Evolutionary conservation across 2,113 vertebrate genomes (phyloP).

Genomic region (Erythrocercus mccallii): DNA sequence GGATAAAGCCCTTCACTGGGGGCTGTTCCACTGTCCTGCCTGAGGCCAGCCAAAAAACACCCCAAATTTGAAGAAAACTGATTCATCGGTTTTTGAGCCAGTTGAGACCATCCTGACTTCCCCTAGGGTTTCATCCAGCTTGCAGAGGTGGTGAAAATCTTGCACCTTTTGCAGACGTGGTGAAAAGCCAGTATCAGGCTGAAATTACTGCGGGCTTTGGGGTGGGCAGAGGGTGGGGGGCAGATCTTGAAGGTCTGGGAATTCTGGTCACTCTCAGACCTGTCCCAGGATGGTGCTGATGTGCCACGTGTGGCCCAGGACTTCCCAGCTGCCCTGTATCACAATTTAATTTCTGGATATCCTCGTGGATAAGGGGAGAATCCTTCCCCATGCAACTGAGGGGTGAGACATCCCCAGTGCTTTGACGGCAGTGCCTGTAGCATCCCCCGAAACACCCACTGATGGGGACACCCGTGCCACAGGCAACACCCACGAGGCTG

Average conservation of each 20-base stretch:
- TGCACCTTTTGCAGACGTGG: background rate
- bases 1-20: background rate
- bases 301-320: rapidly evolving
- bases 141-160: background rate
- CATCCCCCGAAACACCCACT: background rate
- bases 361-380: background rate
- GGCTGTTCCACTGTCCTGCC: background rate
- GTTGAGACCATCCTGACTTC: background rate
- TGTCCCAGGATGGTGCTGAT: background rate
- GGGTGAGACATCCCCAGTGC: background rate
- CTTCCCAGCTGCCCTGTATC: background rate
- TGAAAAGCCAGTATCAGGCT: background rate
- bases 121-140: background rate
- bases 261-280: too few relatives aligned
- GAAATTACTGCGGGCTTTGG: background rate
- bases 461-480: rapidly evolving
- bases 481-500: rapidly evolving
- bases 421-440: background rate
- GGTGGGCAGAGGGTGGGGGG: background rate
- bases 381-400: rapidly evolving
- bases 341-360: background rate
- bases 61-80: background rate
- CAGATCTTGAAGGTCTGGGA: background rate
- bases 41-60: rapidly evolving
- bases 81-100: background rate